Conservation (phyloP, 1,140 invertebrate species). For the Potamilus streckersoni region DNA sequence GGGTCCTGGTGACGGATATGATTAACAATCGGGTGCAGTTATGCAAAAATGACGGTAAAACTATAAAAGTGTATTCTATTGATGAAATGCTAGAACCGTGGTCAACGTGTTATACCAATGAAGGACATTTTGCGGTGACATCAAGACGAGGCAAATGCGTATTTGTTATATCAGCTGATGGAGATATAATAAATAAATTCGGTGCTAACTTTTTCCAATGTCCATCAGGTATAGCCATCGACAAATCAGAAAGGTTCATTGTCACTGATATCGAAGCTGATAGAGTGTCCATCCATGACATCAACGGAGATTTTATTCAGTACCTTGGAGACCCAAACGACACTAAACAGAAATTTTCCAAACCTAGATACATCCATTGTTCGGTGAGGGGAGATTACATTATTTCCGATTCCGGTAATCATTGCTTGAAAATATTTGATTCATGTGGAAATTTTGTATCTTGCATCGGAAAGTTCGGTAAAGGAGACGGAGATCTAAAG, state of each 20-base stretch:
- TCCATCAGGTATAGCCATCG: constrained; percentile 34
- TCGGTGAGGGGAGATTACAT: constrained; percentile 43
- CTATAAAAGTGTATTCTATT: constrained; percentile 5
- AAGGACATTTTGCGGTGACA: constrained; percentile 34
- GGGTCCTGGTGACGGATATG: constrained; percentile 38
- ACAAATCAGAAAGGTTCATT: constrained; percentile 24
- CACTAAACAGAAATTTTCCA: constrained; percentile 25
- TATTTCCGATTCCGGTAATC: constrained; percentile 51
- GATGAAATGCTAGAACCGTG: constrained; percentile 31
- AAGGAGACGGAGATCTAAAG: constrained; percentile 80
- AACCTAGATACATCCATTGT: constrained; percentile 40
- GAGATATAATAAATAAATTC: constrained; percentile 16
- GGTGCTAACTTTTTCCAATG: constrained; percentile 24
- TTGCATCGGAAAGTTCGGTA: constrained; percentile 80
- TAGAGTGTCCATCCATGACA: constrained; percentile 28
- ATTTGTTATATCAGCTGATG: constrained; percentile 20
- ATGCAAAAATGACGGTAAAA: constrained; percentile 4
- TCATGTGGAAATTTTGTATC: constrained; percentile 47
- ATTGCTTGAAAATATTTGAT: constrained; percentile 51
- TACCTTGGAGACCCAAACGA: constrained; percentile 3
- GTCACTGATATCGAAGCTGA: constrained; percentile 29
- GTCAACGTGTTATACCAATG: constrained; percentile 11
- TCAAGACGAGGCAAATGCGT: constrained; percentile 27
- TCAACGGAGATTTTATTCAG: constrained; percentile 13
- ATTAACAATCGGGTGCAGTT: constrained; percentile 38